A percentile compares a stretch with the other conserved stretches of the same genome.
phyloP scores from a whole-genome alignment of 2,797 vertebrate genomes.

The Anomalospiza imberbis region DNA sequence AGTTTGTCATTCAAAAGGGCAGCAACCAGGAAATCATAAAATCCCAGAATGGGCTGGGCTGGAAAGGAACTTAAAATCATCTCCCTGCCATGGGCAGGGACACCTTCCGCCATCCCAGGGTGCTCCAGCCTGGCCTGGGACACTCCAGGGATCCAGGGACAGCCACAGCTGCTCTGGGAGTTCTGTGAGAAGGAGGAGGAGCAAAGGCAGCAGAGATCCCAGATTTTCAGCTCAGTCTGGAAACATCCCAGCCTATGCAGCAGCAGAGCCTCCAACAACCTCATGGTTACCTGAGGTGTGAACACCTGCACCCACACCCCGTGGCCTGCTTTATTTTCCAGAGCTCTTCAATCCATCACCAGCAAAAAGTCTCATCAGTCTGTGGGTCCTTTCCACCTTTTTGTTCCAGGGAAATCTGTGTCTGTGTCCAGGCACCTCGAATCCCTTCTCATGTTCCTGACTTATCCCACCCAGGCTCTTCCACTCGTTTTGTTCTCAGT shows the following conservation, averaged over 20 bases:
- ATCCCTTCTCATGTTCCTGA: background rate
- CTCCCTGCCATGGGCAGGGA: background rate
- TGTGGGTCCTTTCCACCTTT: background rate
- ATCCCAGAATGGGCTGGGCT: background rate
- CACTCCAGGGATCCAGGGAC: background rate
- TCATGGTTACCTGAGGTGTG: background rate
- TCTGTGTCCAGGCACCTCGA: too few species aligned
- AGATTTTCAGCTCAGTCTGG: background rate
- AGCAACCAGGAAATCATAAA: background rate
- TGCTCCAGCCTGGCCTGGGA: background rate
- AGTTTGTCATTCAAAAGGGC: background rate
- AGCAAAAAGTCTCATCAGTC: background rate
- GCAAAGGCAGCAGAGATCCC: background rate
- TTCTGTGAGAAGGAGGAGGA: background rate
- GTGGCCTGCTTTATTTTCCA: background rate
- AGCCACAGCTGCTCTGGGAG: background rate
- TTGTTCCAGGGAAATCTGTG: background rate
- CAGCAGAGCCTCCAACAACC: too few species aligned
- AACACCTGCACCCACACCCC: background rate
- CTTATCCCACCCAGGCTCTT: background rate
- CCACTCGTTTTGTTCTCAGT: background rate
- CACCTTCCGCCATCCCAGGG: fast-evolving
- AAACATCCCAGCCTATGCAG: background rate
- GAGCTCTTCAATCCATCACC: background rate
- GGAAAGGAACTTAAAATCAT: background rate